A percentile compares a stretch with the other conserved stretches of the same genome.
phyloP scores from a whole-genome alignment of 2,113 vertebrate species.

The Martes martes region DNA sequence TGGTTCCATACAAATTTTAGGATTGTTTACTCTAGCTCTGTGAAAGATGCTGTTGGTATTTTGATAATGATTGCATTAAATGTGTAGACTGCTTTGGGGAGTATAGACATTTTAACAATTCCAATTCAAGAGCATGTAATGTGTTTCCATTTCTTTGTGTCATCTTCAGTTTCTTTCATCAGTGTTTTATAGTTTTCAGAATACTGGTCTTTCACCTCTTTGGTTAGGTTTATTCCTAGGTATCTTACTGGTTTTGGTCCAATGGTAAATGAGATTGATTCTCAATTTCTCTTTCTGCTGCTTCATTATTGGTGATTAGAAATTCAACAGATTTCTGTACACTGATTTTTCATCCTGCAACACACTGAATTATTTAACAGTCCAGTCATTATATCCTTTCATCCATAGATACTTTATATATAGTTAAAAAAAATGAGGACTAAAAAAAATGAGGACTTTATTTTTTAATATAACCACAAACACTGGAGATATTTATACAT shows the following conservation, averaged over 20 bases:
- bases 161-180: background rate
- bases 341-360: background rate
- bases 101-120: background rate
- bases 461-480: slow-evolving; percentile 53
- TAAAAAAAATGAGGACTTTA: background rate
- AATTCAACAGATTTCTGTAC: background rate
- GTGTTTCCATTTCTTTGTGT: background rate
- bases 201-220: background rate
- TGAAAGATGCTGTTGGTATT: background rate
- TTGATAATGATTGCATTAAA: background rate
- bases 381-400: background rate
- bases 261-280: background rate
- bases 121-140: background rate
- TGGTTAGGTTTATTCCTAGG: background rate
- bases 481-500: slow-evolving; percentile 27
- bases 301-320: background rate
- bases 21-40: background rate
- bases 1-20: background rate
- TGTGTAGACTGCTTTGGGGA: background rate
- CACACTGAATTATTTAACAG: slow-evolving; percentile 35
- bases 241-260: background rate
- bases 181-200: background rate
- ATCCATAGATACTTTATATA: slow-evolving; percentile 43
- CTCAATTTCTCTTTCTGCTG: background rate
- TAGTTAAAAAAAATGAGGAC: background rate